A percentile compares a stretch with the other conserved stretches of the same genome.
phyloP scores from a whole-genome alignment of 1,140 invertebrate species.

The Scylla paramamosain region DNA sequence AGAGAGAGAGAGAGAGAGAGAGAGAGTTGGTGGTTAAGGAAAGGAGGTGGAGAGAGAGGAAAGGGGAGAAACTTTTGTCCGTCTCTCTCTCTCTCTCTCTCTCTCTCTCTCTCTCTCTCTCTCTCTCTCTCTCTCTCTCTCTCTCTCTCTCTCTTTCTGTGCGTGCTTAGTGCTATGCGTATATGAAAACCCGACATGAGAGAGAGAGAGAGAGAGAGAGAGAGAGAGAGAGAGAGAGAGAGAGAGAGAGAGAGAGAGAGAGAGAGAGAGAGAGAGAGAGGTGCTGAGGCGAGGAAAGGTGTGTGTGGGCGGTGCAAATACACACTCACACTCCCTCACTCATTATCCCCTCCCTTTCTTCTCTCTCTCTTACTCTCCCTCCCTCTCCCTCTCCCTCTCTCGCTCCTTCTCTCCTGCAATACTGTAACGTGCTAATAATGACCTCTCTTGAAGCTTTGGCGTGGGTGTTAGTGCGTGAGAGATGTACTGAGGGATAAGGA shows the following conservation, averaged over 20 bases:
- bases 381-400: conserved; percentile 25
- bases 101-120: not conserved
- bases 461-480: not conserved
- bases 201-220: not conserved
- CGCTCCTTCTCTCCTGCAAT: not conserved
- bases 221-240: not conserved
- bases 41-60: not conserved
- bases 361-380: not conserved
- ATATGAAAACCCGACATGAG: no score
- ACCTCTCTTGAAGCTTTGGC: conserved; percentile 5
- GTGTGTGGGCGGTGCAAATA: not conserved
- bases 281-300: not conserved
- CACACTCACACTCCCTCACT: conserved; percentile 7
- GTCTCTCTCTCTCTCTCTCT: conserved; percentile 26
- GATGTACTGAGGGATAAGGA: not conserved
- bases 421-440: conserved; percentile 35
- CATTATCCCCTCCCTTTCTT: conserved; percentile 25
- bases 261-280: not conserved
- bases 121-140: conserved; percentile 30
- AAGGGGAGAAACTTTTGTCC: not conserved
- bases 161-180: no score
- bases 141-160: not conserved
- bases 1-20: conserved; percentile 32
- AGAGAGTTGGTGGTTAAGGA: not conserved
- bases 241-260: not conserved